Evolutionary conservation across 2,888 invertebrate genomes (phyloP), one percentile per base, ranked within the genome.

Genomic region (Aphodius sticticus): DNA sequence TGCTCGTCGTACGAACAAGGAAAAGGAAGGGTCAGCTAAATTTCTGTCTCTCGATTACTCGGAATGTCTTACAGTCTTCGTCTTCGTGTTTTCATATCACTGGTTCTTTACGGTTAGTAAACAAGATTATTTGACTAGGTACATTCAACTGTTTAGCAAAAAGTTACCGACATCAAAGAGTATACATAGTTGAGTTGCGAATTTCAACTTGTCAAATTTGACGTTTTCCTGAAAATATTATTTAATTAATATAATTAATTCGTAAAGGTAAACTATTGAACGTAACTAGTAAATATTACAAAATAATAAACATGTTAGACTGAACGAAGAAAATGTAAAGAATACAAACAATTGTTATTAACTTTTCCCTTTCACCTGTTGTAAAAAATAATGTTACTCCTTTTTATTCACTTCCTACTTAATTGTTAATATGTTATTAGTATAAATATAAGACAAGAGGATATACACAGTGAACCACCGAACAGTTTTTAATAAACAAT

Each of bases 341-440:
- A 53, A 53, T 53, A 53, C 53, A 53, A 53, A 53, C 26, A 53
- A 53, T 7, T 53, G 53, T 53, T 53, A 53, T 7, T 26, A 53
- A 53, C 53, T 53, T 53, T 53, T 53, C 53, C 53, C 53, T 53
- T 53, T 53, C 53, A 53, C 53, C 53, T 53, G 53, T 53, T 53
- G 53, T 53, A 53, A 53, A 53, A 53, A 53, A 53, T 53, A 53
- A 53, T 53, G 53, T 53, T 53, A 53, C 53, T 53, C 53, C 9
- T 53, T 70, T 38, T 77, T 79, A 16, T 71, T 75, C 36, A 6
- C 16, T 75, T 76, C n/a, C 53, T 78, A 71, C 76, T 79, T 77
- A 37, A 26, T 76, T 53, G 37, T 72, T 78, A 69, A 53, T 53
- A 9, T 53, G 12, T 53, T 38, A 38, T 6, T 53, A 53, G 53